Conservation (phyloP, 2,113 vertebrate genomes). For the Clarias macrocephalus region DNA sequence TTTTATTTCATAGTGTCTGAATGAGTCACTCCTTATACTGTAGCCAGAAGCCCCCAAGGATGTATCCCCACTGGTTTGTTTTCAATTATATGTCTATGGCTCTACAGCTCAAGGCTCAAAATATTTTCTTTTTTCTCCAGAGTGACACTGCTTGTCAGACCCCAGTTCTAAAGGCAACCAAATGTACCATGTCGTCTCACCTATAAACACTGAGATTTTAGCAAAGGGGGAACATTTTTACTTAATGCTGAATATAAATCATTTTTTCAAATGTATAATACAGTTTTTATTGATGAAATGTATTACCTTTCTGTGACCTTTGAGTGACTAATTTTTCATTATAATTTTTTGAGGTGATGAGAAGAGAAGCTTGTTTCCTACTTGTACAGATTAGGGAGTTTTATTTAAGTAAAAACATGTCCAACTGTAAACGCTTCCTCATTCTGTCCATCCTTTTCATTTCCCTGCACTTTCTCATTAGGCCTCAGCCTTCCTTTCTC, state of each 20-base stretch:
- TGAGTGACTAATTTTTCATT: neutral
- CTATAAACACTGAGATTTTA: neutral
- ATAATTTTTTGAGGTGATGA: neutral
- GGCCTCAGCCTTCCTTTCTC: neutral
- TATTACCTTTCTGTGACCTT: neutral
- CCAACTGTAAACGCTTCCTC: neutral
- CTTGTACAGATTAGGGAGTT: neutral
- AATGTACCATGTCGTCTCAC: neutral
- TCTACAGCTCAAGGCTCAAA: neutral
- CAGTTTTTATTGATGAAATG: neutral
- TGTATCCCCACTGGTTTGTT: neutral
- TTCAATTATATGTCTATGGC: constrained; percentile 7
- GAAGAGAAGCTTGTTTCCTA: neutral
- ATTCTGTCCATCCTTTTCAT: neutral
- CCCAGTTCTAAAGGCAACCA: neutral
- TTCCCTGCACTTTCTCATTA: neutral
- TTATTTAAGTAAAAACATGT: neutral
- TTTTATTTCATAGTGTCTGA: neutral
- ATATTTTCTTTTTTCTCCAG: neutral
- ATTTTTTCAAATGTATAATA: neutral
- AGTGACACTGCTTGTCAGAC: neutral
- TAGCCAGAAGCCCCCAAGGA: neutral
- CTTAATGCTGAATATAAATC: neutral
- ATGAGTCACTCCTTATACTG: neutral
- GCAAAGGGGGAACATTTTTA: neutral